Conservation (phyloP, 2,797 vertebrate genomes). For the Tangara arthus region DNA sequence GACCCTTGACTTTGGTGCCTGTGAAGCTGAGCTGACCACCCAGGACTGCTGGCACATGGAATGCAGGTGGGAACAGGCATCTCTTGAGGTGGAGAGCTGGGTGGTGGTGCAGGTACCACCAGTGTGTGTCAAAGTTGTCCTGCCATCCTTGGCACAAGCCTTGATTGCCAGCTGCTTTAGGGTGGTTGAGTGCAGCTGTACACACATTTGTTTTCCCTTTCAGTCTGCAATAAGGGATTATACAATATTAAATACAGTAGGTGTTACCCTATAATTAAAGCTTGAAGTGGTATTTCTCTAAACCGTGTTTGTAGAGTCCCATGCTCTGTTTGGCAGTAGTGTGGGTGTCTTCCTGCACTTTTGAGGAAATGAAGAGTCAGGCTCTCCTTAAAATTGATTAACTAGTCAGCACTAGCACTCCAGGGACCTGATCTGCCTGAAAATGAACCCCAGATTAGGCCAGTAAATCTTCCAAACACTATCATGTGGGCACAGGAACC, state of each 20-base stretch:
- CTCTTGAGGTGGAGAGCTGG: neutral
- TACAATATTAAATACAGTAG: neutral
- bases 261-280: neutral
- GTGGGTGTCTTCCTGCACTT: neutral
- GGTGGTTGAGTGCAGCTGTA: neutral
- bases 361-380: neutral
- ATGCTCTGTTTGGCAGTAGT: neutral
- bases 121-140: neutral
- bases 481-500: neutral
- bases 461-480: neutral
- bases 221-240: neutral
- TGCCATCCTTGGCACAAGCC: accelerated
- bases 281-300: neutral
- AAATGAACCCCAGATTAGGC: neutral
- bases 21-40: neutral
- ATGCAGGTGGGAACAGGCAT: neutral
- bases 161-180: neutral
- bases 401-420: neutral
- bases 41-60: neutral
- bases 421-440: neutral
- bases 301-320: neutral
- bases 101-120: neutral
- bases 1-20: neutral
- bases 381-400: neutral
- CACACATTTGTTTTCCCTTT: neutral